Base-by-base conservation (phyloP, 1,140 invertebrate genomes). In the Uloborus diversus region DNA sequence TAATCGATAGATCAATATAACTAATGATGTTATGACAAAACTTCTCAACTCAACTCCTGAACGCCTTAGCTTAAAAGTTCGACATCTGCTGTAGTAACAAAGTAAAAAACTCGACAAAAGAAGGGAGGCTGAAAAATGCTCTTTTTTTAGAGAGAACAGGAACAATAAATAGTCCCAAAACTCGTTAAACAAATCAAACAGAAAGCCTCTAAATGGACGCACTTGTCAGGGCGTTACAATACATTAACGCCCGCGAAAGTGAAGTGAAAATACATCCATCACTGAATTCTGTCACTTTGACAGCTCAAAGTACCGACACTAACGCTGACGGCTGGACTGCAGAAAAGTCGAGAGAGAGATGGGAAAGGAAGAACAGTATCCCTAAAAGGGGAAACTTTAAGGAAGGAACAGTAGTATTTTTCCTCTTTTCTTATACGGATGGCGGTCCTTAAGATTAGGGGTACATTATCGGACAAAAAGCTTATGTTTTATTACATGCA, bases 181-280 rank as follows among this genome's bases (percentile, higher is more conserved):
- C 37, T 42, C 37, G n/a, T 42, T 42, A 17, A 42, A 42, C 37
- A 42, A 42, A 42, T 42, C 37, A 42, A 42, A 42, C 37, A 9
- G 37, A 42, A 42, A 17, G 37, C 17, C 17, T 17, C 17, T 42
- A 17, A 42, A 42, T 17, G 17, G 17, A 17, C 7, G 7, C 37
- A 7, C 17, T 42, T 42, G 7, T 9, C 7, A 17, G 37, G 17
- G 25, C n/a, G n/a, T 57, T 14, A 30, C 59, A 62, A 62, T 25
- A 62, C 27, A 62, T 62, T 62, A 28, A 28, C 59, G 28, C 23
- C 28, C 13, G 14, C 9, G 37, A 42, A 42, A 7, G 37, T 42
- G 37, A 17, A 42, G 59, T 30, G 59, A 32, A 62, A 30, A 62
- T 62, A 27, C 59, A 62, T 62, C 59, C 25, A 62, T 62, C 59